Evolutionary conservation across 64 coral and sea anemone species (phyloP), one percentile per base, ranked within the genome.

Genomic region (Platygyra sinensis): DNA sequence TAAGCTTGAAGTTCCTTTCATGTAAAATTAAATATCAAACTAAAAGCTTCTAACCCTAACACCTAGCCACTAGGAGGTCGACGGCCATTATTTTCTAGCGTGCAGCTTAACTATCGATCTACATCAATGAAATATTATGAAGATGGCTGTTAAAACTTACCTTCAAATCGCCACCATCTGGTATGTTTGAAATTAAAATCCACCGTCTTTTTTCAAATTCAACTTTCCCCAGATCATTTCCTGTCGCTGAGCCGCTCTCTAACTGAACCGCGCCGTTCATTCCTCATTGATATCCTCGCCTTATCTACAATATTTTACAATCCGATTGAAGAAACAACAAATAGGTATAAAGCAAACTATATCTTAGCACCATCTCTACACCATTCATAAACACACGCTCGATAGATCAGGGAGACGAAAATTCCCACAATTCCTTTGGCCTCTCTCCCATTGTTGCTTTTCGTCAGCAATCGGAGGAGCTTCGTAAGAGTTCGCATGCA

Each of bases 151-250:
- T 8, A 46, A 7, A 46, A 46, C 42, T 24, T 50, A 96, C 94
- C 94, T 93, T 80, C 42, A 89, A 50, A 50, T 93, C 74, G 0
- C 81, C 62, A 0, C 72, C 75, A 5, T 96, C 94, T 39, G 87
- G 90, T 67, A 96, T 17, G 71, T 89, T 96, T 0, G 85, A 74
- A 33, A 93, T 73, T 1, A 93, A 29, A 72, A 96, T 78, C 52
- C 92, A 93, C 64, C 94, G 80, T 55, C 94, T 86, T 81, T 90
- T 96, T 57, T 55, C 52, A 75, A 96, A 96, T 62, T 96, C 90
- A 18, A 80, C 74, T 32, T 92, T 93, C 4, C 65, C 25, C 8
- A n/a, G 11, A 89, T 75, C 27, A 94, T 16, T 28, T 83, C 72
- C 30, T n/a, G n/a, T 10, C 65, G 84, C 82, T 1, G 76, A 77